These are phyloP conservation scores for Thymelicus acteon DNA, from an alignment of 2,888 invertebrate species.

Conservation along the genomic window DNA sequence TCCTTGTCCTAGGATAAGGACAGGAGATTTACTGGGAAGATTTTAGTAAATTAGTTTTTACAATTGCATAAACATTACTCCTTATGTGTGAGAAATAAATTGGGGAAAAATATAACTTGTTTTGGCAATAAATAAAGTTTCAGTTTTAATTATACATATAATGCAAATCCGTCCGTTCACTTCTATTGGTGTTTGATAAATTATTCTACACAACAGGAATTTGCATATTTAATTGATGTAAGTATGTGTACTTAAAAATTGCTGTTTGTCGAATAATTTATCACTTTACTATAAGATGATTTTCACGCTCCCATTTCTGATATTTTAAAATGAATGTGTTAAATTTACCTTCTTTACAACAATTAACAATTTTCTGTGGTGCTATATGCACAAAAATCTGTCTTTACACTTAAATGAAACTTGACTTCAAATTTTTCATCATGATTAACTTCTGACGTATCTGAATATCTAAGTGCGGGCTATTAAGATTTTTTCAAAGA, in stretches of 20 bases:
- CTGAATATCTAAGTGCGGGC: background rate
- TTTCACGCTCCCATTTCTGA: conserved; percentile 9
- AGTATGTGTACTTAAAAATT: conserved; percentile 1
- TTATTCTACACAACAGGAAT: conserved; percentile 4
- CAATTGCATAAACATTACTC: no score
- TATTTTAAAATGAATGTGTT: background rate
- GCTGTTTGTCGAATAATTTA: conserved; percentile 10
- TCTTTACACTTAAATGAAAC: background rate
- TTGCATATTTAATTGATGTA: no score
- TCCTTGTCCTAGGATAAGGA: no score
- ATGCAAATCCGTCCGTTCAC: conserved; percentile 14
- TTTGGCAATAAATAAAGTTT: no score
- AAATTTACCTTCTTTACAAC: background rate
- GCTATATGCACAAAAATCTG: background rate
- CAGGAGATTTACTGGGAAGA: no score
- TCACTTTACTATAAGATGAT: background rate
- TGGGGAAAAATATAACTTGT: no score
- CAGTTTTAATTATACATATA: background rate
- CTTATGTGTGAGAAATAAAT: no score
- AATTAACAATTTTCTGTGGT: background rate
- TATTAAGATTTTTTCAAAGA: no score
- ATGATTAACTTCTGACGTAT: background rate
- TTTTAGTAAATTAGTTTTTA: no score
- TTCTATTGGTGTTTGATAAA: conserved; percentile 5
- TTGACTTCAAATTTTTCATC: background rate